Evolutionary conservation across 2,113 vertebrate genomes (phyloP).

Genomic region (Ptyas mucosa): DNA sequence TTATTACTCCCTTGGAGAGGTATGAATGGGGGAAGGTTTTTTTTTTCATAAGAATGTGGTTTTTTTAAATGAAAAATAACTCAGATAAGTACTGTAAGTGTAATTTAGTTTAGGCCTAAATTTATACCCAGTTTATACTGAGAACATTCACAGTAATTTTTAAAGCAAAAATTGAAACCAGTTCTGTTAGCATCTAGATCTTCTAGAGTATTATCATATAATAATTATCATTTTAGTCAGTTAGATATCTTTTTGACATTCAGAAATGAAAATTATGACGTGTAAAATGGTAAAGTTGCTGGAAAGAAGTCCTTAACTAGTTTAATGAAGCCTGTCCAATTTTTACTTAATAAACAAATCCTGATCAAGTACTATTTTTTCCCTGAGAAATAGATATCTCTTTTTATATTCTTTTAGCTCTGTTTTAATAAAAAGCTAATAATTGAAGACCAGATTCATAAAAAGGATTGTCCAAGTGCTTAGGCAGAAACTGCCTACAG

Average conservation of each 20-base stretch:
- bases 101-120: neutral
- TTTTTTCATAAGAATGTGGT: constrained; percentile 33
- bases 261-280: neutral
- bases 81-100: neutral
- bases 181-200: rapidly evolving
- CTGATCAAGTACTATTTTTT: constrained; percentile 19
- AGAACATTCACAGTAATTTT: neutral
- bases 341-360: constrained; percentile 37
- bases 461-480: neutral
- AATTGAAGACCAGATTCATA: neutral
- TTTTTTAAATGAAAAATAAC: neutral
- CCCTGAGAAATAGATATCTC: neutral
- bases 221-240: neutral
- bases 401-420: neutral
- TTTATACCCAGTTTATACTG: neutral
- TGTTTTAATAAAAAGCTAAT: neutral
- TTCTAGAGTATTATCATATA: neutral
- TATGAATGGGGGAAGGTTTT: constrained; percentile 64
- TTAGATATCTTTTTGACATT: constrained; percentile 1
- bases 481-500: neutral
- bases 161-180: rapidly evolving
- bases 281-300: constrained; percentile 24
- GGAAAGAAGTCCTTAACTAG: constrained; percentile 38
- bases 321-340: constrained; percentile 35
- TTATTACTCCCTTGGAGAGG: constrained; percentile 97